Percentiles rank a stretch among this genome's conserved stretches.
Conservation (phyloP, 2,797 vertebrate species). For the Alca torda region DNA sequence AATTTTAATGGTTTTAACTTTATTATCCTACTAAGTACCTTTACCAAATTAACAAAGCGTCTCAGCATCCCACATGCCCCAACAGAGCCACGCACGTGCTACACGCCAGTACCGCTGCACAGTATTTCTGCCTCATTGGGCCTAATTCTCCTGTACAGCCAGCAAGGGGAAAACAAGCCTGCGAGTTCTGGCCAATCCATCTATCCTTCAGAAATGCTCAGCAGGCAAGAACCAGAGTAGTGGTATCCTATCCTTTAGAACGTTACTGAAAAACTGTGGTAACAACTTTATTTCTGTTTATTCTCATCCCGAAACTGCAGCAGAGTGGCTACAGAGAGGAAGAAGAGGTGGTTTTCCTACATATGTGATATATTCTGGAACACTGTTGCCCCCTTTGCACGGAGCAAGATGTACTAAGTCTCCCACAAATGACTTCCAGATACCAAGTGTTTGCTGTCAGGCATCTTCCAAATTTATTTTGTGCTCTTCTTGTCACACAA, state of each 20-base stretch:
- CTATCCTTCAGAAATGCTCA: neutral
- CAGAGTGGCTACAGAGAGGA: neutral
- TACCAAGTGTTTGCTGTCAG: neutral
- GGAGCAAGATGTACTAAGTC: neutral
- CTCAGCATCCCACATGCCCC: neutral
- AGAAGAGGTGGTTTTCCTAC: neutral
- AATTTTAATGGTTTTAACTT: neutral
- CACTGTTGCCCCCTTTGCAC: neutral
- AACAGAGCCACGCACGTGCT: neutral
- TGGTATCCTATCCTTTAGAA: neutral
- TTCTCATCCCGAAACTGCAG: neutral
- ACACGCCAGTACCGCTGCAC: neutral
- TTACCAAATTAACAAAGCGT: neutral
- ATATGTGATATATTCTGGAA: accelerated
- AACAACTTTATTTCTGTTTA: neutral
- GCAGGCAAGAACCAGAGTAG: neutral
- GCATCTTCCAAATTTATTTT: neutral
- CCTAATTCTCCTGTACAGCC: neutral
- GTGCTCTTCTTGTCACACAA: neutral
- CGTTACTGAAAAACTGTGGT: neutral
- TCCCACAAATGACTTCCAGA: neutral
- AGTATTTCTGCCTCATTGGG: neutral
- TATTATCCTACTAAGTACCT: neutral
- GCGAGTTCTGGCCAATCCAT: accelerated
- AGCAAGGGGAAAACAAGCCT: neutral